phyloP scores from a whole-genome alignment of 1,140 invertebrate genomes.

The Mylabris phalerata region DNA sequence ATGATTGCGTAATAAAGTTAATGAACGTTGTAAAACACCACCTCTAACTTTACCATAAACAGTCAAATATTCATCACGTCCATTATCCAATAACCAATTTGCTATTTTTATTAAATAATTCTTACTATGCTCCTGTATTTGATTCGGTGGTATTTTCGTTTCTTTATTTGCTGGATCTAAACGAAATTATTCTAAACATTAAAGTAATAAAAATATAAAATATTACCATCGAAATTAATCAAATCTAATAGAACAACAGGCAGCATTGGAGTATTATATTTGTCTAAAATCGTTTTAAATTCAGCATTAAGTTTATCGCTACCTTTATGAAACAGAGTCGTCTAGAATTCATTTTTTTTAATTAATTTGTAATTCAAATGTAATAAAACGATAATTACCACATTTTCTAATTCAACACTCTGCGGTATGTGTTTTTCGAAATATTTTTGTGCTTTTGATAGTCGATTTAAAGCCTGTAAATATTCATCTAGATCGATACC shows the following conservation, averaged over 20 bases:
- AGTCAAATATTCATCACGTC: conserved; percentile 70
- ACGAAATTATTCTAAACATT: background rate
- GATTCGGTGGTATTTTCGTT: conserved; percentile 23
- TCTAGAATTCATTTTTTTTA: conserved; percentile 46
- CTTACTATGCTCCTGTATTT: conserved; percentile 50
- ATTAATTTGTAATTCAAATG: background rate
- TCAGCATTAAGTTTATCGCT: conserved; percentile 73
- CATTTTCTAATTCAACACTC: conserved; percentile 89
- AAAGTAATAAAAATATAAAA: background rate
- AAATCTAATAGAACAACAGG: conserved; percentile 80
- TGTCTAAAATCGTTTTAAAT: conserved; percentile 77
- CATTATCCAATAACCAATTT: conserved; percentile 75
- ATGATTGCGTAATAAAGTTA: conserved; percentile 74
- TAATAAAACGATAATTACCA: conserved; percentile 52
- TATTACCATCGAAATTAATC: conserved; percentile 74
- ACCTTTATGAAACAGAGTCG: conserved; percentile 64
- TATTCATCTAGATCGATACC: conserved; percentile 60
- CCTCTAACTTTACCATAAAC: conserved; percentile 75
- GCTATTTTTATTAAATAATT: conserved; percentile 72
- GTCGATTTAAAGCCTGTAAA: conserved; percentile 74
- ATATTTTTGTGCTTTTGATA: conserved; percentile 82
- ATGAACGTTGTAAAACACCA: conserved; percentile 65
- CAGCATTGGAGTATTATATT: conserved; percentile 80
- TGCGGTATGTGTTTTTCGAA: conserved; percentile 91
- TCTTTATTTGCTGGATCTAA: conserved; percentile 16